A percentile compares a stretch with the other conserved stretches of the same genome.
Conservation (phyloP, 2,888 invertebrate species). For the Panzeria rudis region DNA sequence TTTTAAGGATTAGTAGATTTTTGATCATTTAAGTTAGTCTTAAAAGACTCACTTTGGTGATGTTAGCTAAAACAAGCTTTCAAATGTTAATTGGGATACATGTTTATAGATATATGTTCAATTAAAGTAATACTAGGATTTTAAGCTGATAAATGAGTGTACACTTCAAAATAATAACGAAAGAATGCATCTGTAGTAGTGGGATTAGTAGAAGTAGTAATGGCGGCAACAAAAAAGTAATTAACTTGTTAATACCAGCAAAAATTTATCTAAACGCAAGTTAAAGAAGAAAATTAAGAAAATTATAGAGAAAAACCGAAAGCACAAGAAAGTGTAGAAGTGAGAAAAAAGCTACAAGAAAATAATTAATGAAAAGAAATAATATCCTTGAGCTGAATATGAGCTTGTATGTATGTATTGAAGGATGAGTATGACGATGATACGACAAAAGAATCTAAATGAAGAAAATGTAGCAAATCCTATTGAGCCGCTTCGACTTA, state of each 20-base stretch:
- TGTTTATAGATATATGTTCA: not conserved
- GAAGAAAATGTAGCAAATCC: slow-evolving; percentile 6
- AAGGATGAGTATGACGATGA: no score
- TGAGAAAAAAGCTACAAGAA: slow-evolving; percentile 9
- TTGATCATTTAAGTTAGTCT: no score
- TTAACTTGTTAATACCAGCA: slow-evolving; percentile 68
- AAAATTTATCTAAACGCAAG: slow-evolving; percentile 35
- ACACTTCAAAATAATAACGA: slow-evolving; percentile 52
- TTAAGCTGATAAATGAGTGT: slow-evolving; percentile 59
- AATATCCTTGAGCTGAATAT: slow-evolving; percentile 55
- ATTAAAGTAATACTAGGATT: slow-evolving; percentile 53
- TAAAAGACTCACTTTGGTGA: no score
- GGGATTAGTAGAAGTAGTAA: not conserved
- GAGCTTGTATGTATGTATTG: not conserved
- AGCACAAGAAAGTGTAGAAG: not conserved
- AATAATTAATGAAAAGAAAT: slow-evolving; percentile 34
- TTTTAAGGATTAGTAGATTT: no score
- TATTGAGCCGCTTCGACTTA: slow-evolving; percentile 40
- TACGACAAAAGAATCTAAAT: slow-evolving; percentile 18
- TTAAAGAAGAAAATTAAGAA: not conserved
- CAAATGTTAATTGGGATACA: not conserved
- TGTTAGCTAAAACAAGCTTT: no score
- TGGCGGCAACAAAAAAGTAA: slow-evolving; percentile 55
- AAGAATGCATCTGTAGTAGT: slow-evolving; percentile 12
- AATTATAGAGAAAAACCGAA: not conserved